Evolutionary conservation across 2,113 vertebrate genomes (phyloP), one percentile per base, ranked within the genome.

Genomic region (Vicugna pacos): DNA sequence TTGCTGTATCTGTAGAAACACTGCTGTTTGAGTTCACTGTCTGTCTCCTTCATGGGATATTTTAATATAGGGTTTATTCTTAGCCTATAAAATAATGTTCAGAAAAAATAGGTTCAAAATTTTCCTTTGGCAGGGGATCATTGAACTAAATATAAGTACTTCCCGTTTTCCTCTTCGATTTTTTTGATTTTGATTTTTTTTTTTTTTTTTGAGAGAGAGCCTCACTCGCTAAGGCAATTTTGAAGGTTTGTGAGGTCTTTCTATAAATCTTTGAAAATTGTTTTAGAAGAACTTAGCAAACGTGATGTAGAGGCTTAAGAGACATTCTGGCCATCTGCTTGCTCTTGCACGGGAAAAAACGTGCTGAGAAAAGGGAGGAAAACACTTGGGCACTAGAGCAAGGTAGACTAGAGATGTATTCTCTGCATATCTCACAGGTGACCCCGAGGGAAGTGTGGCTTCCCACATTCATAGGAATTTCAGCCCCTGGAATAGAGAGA

Each of bases 21-120:
- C 75, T 81, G 5, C 69, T 95, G 7, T 96, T 86, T 79, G 17
- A 87, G 32, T 76, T 88, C 30, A n/a, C 73, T n/a, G 22, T 85
- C 65, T 94, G 5, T 52, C 80, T 89, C 72, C 22, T 73, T 76
- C 81, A 65, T 69, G 42, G 60, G n/a, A 19, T 92, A 56, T 87
- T 80, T 92, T 94, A 83, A 93, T 67, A 72, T 94, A 89, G 38
- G n/a, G 8, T 32, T 93, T 96, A 77, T 94, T 92, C 96, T 96
- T 80, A 94, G 65, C 80, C 52, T 92, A n/a, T 75, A 90, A 90
- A 92, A 70, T 83, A 72, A 70, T 87, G 26, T 85, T 95, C 75
- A 60, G 54, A 26, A 86, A 91, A 86, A 54, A 67, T 48, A 89
- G 15, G 35, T 65, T 95, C 92, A 52, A 81, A 75, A 62, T 80